A percentile compares a stretch with the other conserved stretches of the same genome.
Conservation (phyloP, 2,113 vertebrate species). For the Pterocles orientalis region DNA sequence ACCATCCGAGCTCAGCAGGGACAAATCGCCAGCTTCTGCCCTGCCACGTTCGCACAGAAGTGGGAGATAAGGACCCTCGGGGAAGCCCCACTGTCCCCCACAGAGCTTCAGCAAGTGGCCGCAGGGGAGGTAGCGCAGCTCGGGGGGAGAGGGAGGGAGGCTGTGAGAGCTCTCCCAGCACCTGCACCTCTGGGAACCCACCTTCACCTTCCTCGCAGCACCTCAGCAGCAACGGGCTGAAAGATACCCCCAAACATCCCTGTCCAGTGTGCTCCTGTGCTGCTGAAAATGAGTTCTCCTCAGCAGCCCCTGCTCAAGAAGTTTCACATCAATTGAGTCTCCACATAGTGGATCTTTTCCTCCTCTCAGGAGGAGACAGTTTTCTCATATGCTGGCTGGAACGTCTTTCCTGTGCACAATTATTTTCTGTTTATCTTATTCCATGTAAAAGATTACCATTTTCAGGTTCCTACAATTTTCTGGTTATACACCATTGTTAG, state of each 20-base stretch:
- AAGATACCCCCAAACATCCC: neutral
- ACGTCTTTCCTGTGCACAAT: neutral
- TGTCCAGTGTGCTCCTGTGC: accelerated
- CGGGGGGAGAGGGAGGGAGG: neutral
- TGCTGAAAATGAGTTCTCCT: neutral
- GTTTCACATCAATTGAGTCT: neutral
- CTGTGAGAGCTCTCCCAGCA: neutral
- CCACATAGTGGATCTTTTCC: neutral
- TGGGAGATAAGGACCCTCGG: neutral
- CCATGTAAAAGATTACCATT: neutral
- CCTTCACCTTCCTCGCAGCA: neutral
- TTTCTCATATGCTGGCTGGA: neutral
- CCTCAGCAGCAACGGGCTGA: neutral
- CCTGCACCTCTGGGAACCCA: neutral
- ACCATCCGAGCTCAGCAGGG: accelerated
- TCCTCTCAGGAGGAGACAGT: neutral
- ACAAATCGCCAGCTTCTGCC: neutral
- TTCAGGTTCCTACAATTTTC: neutral
- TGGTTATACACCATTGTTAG: neutral
- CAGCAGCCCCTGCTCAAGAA: neutral
- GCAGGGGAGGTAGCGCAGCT: neutral
- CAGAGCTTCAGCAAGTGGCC: neutral
- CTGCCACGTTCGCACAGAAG: neutral
- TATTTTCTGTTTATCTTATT: neutral
- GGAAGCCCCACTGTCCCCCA: neutral